A percentile compares a stretch with the other conserved stretches of the same genome.
phyloP scores from a whole-genome alignment of 2,888 invertebrate species.

The Tipula lateralis region DNA sequence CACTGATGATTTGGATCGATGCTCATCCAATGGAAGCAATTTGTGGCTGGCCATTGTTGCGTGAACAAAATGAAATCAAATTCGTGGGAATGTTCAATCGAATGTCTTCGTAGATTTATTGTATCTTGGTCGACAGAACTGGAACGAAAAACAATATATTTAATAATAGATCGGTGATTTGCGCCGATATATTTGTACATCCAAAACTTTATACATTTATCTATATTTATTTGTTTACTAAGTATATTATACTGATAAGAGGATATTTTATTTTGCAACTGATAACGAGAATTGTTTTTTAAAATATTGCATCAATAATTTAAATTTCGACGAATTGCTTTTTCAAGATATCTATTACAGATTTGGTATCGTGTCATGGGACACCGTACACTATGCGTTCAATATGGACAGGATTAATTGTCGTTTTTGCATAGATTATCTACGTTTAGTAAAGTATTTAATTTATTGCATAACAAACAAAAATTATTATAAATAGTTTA shows the following conservation, averaged over 20 bases:
- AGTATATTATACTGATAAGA: neutral
- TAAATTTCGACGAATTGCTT: neutral
- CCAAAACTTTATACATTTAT: no score
- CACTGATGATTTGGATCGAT: slow-evolving; percentile 58
- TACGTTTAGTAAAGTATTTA: neutral
- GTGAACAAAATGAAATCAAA: slow-evolving; percentile 71
- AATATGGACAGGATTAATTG: neutral
- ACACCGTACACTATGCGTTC: neutral
- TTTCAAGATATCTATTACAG: neutral
- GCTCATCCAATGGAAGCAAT: slow-evolving; percentile 67
- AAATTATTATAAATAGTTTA: neutral
- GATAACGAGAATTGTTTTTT: neutral
- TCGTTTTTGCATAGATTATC: neutral
- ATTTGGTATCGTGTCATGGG: neutral
- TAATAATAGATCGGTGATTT: neutral
- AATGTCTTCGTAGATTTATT: neutral
- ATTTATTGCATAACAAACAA: neutral
- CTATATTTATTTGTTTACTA: no score
- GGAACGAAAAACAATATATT: neutral
- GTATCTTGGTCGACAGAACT: neutral
- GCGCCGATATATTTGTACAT: neutral
- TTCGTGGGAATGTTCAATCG: neutral
- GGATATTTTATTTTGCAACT: neutral
- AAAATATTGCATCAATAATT: neutral
- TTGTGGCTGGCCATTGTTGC: slow-evolving; percentile 72